phyloP scores from a whole-genome alignment of 1,140 invertebrate species.

The Pararge aegeria region DNA sequence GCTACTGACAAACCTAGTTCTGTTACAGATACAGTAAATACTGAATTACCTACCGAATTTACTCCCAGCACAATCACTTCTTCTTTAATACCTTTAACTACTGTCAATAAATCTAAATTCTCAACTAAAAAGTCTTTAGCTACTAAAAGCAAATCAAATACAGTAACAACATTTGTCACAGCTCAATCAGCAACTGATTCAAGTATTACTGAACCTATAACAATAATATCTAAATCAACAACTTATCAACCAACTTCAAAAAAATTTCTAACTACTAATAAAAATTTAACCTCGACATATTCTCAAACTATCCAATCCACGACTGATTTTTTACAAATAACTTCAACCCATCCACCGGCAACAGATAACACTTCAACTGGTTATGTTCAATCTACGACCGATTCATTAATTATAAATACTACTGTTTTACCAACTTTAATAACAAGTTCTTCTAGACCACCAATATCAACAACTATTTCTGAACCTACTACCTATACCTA shows the following conservation, averaged over 20 bases:
- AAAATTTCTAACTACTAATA: background rate
- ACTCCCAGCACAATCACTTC: no score
- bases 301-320: background rate
- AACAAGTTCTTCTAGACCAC: no score
- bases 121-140: no score
- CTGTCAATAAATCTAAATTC: no score
- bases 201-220: background rate
- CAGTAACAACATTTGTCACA: background rate
- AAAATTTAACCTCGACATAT: background rate
- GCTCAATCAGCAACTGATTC: background rate
- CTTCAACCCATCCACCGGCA: background rate
- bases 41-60: no score
- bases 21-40: no score
- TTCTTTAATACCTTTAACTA: background rate
- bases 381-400: no score
- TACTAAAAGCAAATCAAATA: background rate
- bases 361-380: background rate
- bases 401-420: no score
- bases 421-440: no score
- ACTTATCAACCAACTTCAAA: background rate
- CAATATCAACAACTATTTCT: no score
- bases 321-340: background rate
- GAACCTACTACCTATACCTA: no score
- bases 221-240: background rate
- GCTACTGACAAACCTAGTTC: no score